phyloP scores from a whole-genome alignment of 2,888 invertebrate genomes.

The Timema cristinae region DNA sequence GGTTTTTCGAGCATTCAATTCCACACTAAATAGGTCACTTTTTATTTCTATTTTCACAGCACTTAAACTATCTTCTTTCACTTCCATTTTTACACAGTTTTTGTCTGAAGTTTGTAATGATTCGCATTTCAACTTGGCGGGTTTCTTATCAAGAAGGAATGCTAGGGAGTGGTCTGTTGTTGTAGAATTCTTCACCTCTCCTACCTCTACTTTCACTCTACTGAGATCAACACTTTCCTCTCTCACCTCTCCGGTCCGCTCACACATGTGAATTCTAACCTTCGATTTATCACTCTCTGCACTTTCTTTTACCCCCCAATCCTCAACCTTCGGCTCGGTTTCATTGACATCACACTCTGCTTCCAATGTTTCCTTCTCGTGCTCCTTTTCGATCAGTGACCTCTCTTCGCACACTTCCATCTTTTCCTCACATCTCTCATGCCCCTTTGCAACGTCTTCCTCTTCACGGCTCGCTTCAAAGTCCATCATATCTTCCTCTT shows the following conservation, averaged over 20 bases:
- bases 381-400: background rate
- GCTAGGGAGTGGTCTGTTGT: conserved; percentile 9
- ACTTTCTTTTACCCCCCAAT: conserved; percentile 34
- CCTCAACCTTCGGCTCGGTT: conserved; percentile 10
- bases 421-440: conserved; percentile 38
- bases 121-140: background rate
- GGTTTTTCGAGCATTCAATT: conserved; percentile 22
- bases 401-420: conserved; percentile 16
- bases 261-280: conserved; percentile 1
- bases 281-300: conserved; percentile 22
- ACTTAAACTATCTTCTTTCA: conserved; percentile 25
- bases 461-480: background rate
- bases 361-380: background rate
- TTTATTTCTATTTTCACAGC: conserved; percentile 31
- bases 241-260: conserved; percentile 20
- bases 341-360: conserved; percentile 5
- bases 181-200: background rate
- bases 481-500: conserved; percentile 41
- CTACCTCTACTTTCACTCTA: conserved; percentile 11
- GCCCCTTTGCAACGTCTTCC: conserved; percentile 3
- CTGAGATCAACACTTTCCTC: conserved; percentile 18
- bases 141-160: conserved; percentile 9
- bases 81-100: conserved; percentile 18
- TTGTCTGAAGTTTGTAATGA: background rate
- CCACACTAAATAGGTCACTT: conserved; percentile 28